Percentiles rank a stretch among this genome's conserved stretches.
These are phyloP conservation scores for Promerops cafer DNA, from an alignment of 2,113 vertebrate genomes.

Conservation along the genomic window DNA sequence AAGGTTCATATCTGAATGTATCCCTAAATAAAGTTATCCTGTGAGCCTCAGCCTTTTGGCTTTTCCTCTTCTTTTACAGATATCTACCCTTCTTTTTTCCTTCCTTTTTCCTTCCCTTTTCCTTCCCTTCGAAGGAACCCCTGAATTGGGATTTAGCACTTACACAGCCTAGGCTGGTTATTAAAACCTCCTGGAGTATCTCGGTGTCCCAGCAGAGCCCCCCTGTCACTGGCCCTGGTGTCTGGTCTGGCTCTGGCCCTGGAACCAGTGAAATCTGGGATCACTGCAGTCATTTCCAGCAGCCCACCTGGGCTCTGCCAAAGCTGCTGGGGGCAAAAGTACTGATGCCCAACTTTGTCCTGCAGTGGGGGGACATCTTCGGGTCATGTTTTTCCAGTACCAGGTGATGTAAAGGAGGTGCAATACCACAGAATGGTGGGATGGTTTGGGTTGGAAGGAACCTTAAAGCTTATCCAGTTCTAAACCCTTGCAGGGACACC, in stretches of 20 bases:
- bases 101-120: neutral
- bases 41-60: neutral
- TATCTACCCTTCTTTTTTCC: neutral
- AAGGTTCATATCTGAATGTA: neutral
- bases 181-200: fast-evolving
- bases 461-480: neutral
- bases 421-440: fast-evolving
- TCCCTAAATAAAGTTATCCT: neutral
- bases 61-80: neutral
- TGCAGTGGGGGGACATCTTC: fast-evolving
- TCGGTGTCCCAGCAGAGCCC: neutral
- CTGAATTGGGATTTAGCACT: neutral
- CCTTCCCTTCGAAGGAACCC: too few species aligned
- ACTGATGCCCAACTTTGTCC: neutral
- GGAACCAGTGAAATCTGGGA: neutral
- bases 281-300: neutral
- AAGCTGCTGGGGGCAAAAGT: neutral
- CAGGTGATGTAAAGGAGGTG: neutral
- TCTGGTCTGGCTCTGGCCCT: neutral
- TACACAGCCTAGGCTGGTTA: neutral
- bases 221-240: neutral
- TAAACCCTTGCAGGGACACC: neutral
- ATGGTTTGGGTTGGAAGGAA: neutral
- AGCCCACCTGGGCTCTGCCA: neutral
- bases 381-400: fast-evolving